These are phyloP conservation scores for Drosophila sp. DNA, from an alignment of 1,140 invertebrate genomes.

Conservation along the genomic window DNA sequence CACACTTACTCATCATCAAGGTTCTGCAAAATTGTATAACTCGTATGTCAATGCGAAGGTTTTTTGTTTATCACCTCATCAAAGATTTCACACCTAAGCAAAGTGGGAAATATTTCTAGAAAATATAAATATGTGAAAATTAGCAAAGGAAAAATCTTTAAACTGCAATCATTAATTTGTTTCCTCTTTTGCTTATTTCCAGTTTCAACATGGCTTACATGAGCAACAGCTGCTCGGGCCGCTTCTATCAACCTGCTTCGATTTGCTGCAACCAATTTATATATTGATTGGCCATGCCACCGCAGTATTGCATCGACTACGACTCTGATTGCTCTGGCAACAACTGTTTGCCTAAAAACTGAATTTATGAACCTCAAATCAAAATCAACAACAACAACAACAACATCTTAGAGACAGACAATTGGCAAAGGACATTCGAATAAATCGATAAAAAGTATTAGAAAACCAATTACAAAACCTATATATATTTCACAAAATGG, in stretches of 20 bases:
- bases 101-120: background rate
- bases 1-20: background rate
- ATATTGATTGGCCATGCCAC: conserved; percentile 27
- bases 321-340: conserved; percentile 1
- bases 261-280: conserved; percentile 1
- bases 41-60: conserved; percentile 49
- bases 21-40: background rate
- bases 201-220: conserved; percentile 4
- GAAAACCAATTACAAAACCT: conserved; percentile 1
- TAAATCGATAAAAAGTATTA: background rate
- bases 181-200: background rate
- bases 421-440: background rate
- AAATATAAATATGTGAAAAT: background rate
- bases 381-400: conserved; percentile 7
- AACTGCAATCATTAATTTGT: too few relatives aligned
- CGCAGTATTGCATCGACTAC: conserved; percentile 11
- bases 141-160: too few relatives aligned
- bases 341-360: conserved; percentile 39
- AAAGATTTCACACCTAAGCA: conserved; percentile 31
- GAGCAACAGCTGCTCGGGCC: background rate
- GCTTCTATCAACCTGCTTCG: conserved; percentile 1
- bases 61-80: conserved; percentile 23
- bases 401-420: background rate
- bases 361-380: conserved; percentile 49
- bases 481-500: conserved; percentile 35